These are phyloP conservation scores for Plodia interpunctella DNA, from an alignment of 1,140 invertebrate genomes.

Conservation along the genomic window DNA sequence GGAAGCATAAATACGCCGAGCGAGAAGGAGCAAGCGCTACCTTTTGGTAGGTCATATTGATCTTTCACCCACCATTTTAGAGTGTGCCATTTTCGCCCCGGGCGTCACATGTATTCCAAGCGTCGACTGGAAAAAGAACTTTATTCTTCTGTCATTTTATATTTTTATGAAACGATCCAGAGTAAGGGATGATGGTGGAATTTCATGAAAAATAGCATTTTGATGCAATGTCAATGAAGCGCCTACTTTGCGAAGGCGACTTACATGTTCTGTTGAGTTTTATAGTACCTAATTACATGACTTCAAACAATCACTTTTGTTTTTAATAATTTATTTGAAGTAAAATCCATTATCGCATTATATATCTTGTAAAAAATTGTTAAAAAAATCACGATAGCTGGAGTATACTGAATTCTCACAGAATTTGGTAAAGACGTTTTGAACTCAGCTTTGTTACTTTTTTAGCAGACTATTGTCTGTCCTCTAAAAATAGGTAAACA, in stretches of 20 bases:
- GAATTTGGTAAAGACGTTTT: too few species aligned
- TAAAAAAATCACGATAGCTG: too few species aligned
- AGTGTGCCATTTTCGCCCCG: constrained; percentile 64
- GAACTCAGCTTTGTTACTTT: too few species aligned
- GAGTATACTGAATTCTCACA: too few species aligned
- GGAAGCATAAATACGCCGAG: constrained; percentile 20
- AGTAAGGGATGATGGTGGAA: constrained; percentile 34
- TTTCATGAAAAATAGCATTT: constrained; percentile 57
- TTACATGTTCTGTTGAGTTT: too few species aligned
- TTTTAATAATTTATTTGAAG: too few species aligned
- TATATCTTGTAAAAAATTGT: too few species aligned
- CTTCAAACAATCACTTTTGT: too few species aligned
- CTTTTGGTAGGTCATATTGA: constrained; percentile 72
- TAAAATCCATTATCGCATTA: too few species aligned
- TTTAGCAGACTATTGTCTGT: too few species aligned
- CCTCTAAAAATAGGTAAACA: too few species aligned
- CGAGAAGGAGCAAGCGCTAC: constrained; percentile 41
- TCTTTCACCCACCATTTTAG: constrained; percentile 75
- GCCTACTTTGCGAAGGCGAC: background rate
- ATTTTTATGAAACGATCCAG: constrained; percentile 49
- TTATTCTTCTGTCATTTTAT: constrained; percentile 62
- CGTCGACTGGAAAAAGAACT: constrained; percentile 50
- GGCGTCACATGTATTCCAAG: constrained; percentile 59
- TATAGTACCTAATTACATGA: too few species aligned
- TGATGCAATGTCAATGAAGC: constrained; percentile 47